Conservation (phyloP, 1,140 invertebrate genomes). For the Musca domestica region DNA sequence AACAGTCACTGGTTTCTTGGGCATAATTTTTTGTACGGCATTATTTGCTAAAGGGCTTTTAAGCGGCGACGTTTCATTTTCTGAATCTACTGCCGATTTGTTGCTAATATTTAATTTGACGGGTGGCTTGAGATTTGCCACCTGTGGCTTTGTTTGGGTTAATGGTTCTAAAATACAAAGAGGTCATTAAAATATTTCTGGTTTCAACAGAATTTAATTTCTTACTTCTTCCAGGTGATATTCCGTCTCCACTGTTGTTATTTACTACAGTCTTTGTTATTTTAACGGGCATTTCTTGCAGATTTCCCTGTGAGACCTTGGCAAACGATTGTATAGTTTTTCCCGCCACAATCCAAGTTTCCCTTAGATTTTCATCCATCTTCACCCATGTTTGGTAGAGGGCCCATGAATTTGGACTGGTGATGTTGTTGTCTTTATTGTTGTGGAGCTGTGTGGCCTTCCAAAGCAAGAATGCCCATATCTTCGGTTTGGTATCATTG, state of each 20-base stretch:
- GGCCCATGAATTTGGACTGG: slow-evolving; percentile 66
- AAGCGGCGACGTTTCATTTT: slow-evolving; percentile 11
- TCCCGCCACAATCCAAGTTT: slow-evolving; percentile 75
- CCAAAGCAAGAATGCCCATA: slow-evolving; percentile 81
- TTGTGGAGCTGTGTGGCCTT: slow-evolving; percentile 62
- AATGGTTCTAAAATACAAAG: slow-evolving; percentile 22
- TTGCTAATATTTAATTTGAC: slow-evolving; percentile 10
- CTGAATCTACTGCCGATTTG: slow-evolving; percentile 11
- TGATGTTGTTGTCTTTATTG: slow-evolving; percentile 55
- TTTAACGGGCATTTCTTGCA: slow-evolving; percentile 53
- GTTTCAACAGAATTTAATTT: not conserved
- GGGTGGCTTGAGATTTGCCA: slow-evolving; percentile 26
- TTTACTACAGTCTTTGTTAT: slow-evolving; percentile 53
- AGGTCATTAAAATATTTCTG: not conserved
- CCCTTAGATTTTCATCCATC: slow-evolving; percentile 67
- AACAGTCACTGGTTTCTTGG: slow-evolving; percentile 13
- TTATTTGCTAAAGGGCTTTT: slow-evolving; percentile 8
- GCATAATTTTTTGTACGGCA: slow-evolving; percentile 11
- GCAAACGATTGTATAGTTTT: slow-evolving; percentile 70
- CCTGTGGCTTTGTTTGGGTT: slow-evolving; percentile 27
- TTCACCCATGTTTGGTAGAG: slow-evolving; percentile 80
- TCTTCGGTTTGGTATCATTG: slow-evolving; percentile 73
- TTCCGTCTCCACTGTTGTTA: slow-evolving; percentile 33
- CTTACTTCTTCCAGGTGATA: slow-evolving; percentile 24
- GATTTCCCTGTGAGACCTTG: slow-evolving; percentile 56